phyloP scores from a whole-genome alignment of 2,888 invertebrate genomes.

The Slavum lentiscoides region DNA sequence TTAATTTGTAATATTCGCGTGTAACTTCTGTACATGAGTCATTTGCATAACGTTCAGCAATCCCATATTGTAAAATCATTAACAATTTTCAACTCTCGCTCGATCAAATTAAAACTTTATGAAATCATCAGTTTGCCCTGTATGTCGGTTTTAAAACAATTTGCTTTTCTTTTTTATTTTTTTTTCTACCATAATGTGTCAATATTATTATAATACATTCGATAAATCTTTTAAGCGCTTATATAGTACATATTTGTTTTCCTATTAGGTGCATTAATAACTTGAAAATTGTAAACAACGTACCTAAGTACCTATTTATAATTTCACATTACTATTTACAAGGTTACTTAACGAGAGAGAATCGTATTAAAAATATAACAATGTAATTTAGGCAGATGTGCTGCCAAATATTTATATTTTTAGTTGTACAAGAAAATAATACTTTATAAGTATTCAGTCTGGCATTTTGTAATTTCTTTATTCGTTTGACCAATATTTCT shows the following conservation, averaged over 20 bases:
- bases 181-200: not conserved
- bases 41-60: not conserved
- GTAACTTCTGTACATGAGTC: not conserved
- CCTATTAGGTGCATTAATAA: not conserved
- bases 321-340: not conserved
- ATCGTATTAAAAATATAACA: conserved; percentile 42
- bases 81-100: not conserved
- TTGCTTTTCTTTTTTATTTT: no score
- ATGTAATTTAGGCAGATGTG: conserved; percentile 20
- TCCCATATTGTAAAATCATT: not conserved
- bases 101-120: no score
- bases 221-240: not conserved
- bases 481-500: no score
- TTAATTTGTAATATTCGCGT: conserved; percentile 1
- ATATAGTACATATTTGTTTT: not conserved
- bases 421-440: conserved; percentile 5
- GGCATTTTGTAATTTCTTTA: not conserved
- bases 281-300: not conserved
- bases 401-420: conserved; percentile 45
- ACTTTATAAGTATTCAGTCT: not conserved
- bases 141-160: not conserved
- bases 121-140: no score
- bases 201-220: not conserved
- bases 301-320: conserved; percentile 24
- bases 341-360: conserved; percentile 24